Conservation (phyloP, 2,113 vertebrate genomes). For the Ciconia stormi region DNA sequence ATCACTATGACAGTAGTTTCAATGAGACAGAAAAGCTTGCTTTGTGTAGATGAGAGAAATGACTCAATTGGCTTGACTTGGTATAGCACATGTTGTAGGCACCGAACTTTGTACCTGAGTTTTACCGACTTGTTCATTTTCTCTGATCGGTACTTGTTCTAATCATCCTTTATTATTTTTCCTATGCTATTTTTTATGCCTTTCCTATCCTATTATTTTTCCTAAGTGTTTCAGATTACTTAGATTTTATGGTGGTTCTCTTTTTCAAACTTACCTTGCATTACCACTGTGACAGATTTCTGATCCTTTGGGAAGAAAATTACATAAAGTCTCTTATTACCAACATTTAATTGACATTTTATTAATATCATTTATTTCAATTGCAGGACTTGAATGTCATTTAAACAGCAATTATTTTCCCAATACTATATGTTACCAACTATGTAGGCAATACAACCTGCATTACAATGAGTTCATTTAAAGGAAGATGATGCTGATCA, state of each 20-base stretch:
- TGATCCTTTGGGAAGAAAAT: constrained; percentile 13
- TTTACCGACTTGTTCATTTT: background rate
- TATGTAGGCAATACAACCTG: background rate
- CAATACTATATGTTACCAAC: background rate
- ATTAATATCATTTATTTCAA: background rate
- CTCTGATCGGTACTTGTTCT: background rate
- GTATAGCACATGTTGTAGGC: background rate
- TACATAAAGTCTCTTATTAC: background rate
- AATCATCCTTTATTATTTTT: background rate
- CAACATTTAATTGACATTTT: constrained; percentile 23
- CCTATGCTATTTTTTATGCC: no score
- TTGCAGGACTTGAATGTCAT: background rate
- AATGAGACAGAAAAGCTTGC: background rate
- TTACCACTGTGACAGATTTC: background rate
- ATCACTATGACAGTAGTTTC: background rate
- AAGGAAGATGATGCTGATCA: background rate
- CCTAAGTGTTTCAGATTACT: background rate
- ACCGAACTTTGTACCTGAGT: background rate
- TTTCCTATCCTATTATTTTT: background rate
- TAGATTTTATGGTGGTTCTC: background rate
- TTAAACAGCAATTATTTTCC: background rate
- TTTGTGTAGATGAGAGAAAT: background rate
- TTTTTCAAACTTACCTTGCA: background rate
- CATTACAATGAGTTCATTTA: constrained; percentile 6
- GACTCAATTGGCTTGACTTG: background rate